These are phyloP conservation scores for Heliconius ismenius DNA, from an alignment of 2,888 invertebrate genomes.

Conservation along the genomic window DNA sequence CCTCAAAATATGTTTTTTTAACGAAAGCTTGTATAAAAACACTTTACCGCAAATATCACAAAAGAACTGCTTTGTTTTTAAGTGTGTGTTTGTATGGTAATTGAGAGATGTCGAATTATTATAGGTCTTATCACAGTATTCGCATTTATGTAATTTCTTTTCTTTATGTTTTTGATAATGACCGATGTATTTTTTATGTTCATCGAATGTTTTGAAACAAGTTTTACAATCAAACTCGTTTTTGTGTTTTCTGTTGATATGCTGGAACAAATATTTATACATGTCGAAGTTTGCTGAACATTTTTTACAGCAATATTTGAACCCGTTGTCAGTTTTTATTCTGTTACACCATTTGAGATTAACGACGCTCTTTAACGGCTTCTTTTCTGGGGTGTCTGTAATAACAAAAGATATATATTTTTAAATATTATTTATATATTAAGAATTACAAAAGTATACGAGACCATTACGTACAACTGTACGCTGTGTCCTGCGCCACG, in stretches of 20 bases:
- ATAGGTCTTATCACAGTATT: conserved; percentile 27
- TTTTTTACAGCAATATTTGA: conserved; percentile 8
- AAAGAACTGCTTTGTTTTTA: conserved; percentile 31
- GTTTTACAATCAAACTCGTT: conserved; percentile 20
- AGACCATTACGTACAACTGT: too few species aligned
- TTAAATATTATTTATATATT: too few species aligned
- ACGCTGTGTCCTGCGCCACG: too few species aligned
- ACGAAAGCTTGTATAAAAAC: conserved; percentile 34
- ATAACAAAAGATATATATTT: not conserved
- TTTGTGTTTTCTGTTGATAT: conserved; percentile 11
- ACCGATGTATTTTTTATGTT: not conserved
- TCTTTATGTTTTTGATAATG: conserved; percentile 5
- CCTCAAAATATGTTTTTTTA: conserved; percentile 43
- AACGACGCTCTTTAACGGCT: not conserved
- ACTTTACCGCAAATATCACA: conserved; percentile 48
- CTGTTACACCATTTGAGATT: not conserved
- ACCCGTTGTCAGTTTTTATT: conserved; percentile 11
- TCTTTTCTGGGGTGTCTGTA: conserved; percentile 4
- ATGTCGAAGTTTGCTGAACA: conserved; percentile 7
- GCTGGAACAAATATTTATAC: conserved; percentile 1
- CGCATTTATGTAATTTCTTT: not conserved
- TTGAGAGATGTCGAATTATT: not conserved
- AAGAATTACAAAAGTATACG: too few species aligned
- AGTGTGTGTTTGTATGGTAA: conserved; percentile 40
- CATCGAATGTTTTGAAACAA: conserved; percentile 32